phyloP scores from a whole-genome alignment of 2,888 invertebrate species.

The Cosmia pyralina region DNA sequence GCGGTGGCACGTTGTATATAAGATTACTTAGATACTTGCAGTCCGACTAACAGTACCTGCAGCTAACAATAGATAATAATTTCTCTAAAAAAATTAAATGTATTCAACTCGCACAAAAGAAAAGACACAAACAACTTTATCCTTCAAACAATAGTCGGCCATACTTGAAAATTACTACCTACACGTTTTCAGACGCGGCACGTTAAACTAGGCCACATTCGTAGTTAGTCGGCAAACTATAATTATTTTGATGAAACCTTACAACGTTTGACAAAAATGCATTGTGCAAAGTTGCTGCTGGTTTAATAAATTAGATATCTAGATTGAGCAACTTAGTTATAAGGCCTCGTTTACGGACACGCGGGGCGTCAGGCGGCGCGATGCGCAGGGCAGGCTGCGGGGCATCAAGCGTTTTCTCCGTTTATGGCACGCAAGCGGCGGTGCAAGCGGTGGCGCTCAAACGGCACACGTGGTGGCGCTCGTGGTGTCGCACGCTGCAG shows the following conservation, averaged over 20 bases:
- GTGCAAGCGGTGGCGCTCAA: too few species aligned
- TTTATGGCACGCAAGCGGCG: too few species aligned
- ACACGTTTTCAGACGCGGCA: conserved; percentile 12
- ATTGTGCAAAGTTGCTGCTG: conserved; percentile 53
- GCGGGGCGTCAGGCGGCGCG: too few species aligned
- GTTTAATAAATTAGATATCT: conserved; percentile 40
- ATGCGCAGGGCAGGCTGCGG: too few species aligned
- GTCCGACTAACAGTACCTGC: background rate
- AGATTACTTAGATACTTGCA: background rate
- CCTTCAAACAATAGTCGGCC: conserved; percentile 32
- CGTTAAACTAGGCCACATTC: conserved; percentile 44
- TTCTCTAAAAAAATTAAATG: too few species aligned
- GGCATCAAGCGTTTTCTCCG: too few species aligned
- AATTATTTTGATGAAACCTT: conserved; percentile 58
- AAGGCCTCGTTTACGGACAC: too few species aligned
- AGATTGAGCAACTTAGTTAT: conserved; percentile 34
- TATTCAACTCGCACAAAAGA: background rate
- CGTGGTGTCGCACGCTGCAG: too few species aligned
- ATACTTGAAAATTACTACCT: conserved; percentile 24
- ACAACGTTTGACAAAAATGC: conserved; percentile 35
- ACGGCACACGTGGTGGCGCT: too few species aligned
- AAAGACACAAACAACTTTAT: background rate
- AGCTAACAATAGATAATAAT: background rate
- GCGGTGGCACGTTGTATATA: too few species aligned
- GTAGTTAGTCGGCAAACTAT: conserved; percentile 24